Evolutionary conservation across 2,888 invertebrate species (phyloP).

Genomic region (Terebella lapidaria): DNA sequence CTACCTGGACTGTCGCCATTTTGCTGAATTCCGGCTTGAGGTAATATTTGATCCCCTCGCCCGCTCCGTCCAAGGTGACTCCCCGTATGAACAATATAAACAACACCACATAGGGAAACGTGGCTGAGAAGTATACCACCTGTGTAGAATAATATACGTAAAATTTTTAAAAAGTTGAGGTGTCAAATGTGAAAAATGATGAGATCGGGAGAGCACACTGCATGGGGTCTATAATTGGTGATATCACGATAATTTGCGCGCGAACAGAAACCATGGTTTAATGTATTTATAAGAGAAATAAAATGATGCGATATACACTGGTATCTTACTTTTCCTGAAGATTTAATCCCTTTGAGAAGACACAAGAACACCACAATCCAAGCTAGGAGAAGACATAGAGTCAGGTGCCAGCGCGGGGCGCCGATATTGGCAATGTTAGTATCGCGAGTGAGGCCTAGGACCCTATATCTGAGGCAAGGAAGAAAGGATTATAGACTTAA

Average conservation of each 20-base stretch:
- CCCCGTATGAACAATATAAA: slow-evolving; percentile 39
- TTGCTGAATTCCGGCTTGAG: slow-evolving; percentile 40
- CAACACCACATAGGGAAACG: slow-evolving; percentile 45
- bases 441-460: slow-evolving; percentile 10
- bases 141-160: too few species aligned
- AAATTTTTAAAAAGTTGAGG: too few species aligned
- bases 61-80: slow-evolving; percentile 37
- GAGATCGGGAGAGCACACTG: too few species aligned
- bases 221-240: neutral
- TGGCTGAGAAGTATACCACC: slow-evolving; percentile 50
- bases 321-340: slow-evolving; percentile 50
- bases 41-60: slow-evolving; percentile 41
- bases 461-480: neutral
- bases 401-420: slow-evolving; percentile 61
- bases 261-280: too few species aligned
- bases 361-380: slow-evolving; percentile 59
- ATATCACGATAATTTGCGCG: too few species aligned
- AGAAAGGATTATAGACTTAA: too few species aligned
- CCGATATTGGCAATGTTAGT: slow-evolving; percentile 30
- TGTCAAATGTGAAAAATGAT: too few species aligned
- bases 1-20: slow-evolving; percentile 36
- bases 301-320: neutral
- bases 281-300: neutral
- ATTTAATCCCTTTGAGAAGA: slow-evolving; percentile 50
- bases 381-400: slow-evolving; percentile 70